phyloP scores from a whole-genome alignment of 2,113 vertebrate genomes.

The Spheniscus mendiculus region DNA sequence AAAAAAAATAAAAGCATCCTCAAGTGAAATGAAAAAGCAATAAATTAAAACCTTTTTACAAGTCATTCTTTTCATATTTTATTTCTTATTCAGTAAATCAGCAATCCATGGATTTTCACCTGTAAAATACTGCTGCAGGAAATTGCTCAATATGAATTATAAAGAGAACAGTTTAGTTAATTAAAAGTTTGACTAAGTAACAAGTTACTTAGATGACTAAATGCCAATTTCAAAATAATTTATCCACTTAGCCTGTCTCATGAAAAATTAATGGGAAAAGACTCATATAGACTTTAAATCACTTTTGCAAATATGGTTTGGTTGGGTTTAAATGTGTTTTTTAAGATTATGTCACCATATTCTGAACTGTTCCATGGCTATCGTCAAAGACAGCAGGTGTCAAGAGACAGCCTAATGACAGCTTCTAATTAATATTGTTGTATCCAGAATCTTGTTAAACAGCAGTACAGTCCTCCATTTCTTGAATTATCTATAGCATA shows the following conservation, averaged over 20 bases:
- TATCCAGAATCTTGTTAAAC: background rate
- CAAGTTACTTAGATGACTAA: conserved; percentile 28
- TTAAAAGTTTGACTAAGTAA: conserved; percentile 63
- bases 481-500: background rate
- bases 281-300: background rate
- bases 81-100: conserved; percentile 38
- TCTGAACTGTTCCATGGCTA: background rate
- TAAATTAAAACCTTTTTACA: conserved; percentile 35
- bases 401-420: background rate
- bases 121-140: conserved; percentile 45
- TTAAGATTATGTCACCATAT: background rate
- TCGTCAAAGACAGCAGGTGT: background rate
- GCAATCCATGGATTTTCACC: conserved; percentile 3
- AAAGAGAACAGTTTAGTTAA: conserved; percentile 56
- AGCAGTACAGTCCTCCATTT: background rate
- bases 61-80: background rate
- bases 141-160: conserved; percentile 51
- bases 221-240: conserved; percentile 38
- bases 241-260: conserved; percentile 27
- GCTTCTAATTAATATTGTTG: background rate
- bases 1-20: background rate
- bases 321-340: background rate
- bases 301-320: background rate
- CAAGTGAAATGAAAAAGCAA: conserved; percentile 11
- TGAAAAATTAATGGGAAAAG: background rate